Percentiles rank a stretch among this genome's conserved stretches.
These are phyloP conservation scores for Poeciliopsis turneri DNA, from an alignment of 2,797 vertebrate species.

Conservation along the genomic window DNA sequence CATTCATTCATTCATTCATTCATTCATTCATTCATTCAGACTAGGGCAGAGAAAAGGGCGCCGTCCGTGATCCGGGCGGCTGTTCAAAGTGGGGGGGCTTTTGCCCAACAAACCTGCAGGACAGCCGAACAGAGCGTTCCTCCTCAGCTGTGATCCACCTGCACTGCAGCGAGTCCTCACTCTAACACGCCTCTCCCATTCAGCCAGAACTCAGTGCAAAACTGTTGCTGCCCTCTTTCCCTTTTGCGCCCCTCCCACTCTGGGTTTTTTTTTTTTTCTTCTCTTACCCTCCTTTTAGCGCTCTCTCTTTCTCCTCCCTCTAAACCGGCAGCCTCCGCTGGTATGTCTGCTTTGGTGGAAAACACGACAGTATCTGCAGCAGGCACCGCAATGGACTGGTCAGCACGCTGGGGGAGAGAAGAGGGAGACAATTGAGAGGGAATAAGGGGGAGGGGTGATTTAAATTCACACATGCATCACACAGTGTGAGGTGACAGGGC, in stretches of 20 bases:
- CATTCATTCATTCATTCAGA: constrained; percentile 43
- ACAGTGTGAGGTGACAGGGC: constrained; percentile 42
- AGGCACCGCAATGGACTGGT: constrained; percentile 36
- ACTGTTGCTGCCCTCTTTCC: constrained; percentile 60
- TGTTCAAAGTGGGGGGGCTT: constrained; percentile 12
- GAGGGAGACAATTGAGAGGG: not conserved
- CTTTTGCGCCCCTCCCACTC: constrained; percentile 55
- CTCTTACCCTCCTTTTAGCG: not conserved
- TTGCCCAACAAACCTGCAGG: constrained; percentile 62
- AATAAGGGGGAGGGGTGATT: constrained; percentile 34
- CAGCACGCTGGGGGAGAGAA: constrained; percentile 7
- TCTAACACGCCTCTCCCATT: constrained; percentile 67
- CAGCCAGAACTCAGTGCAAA: constrained; percentile 49
- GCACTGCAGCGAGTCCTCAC: constrained; percentile 66
- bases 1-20: constrained; percentile 25
- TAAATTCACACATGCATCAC: constrained; percentile 49
- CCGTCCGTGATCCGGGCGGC: constrained; percentile 1
- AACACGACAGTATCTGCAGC: constrained; percentile 48
- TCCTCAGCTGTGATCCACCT: constrained; percentile 68
- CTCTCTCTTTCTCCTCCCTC: constrained; percentile 16
- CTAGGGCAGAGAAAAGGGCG: not conserved
- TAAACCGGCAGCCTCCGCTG: constrained; percentile 23
- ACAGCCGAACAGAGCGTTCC: constrained; percentile 17
- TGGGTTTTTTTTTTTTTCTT: no score
- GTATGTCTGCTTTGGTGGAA: constrained; percentile 36